These are phyloP conservation scores for Aphelenchoides fujianensis DNA, from an alignment of 1,140 invertebrate species.

Conservation along the genomic window DNA sequence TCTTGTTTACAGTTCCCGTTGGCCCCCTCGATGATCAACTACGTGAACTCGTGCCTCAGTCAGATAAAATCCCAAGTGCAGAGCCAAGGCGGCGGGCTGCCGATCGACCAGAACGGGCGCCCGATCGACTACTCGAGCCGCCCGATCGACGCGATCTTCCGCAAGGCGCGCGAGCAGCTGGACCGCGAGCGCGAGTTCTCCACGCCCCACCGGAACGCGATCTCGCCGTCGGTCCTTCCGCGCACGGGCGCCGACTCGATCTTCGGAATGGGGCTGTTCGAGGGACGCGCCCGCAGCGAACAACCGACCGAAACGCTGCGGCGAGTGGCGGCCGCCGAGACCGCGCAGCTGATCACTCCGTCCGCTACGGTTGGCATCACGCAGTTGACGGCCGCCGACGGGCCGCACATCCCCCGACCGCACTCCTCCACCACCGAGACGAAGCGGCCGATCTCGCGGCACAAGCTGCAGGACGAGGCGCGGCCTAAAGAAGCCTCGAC, in stretches of 20 bases:
- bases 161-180: constrained; percentile 45
- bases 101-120: constrained; percentile 42
- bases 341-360: neutral
- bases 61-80: constrained; percentile 44
- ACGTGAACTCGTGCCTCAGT: constrained; percentile 46
- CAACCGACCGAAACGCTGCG: neutral
- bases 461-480: no score
- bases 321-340: neutral
- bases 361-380: neutral
- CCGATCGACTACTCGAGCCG: constrained; percentile 51
- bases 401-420: neutral
- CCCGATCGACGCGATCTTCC: constrained; percentile 49
- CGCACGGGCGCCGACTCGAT: neutral
- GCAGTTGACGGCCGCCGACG: neutral
- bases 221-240: neutral
- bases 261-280: neutral
- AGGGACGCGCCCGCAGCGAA: neutral
- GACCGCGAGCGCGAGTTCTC: neutral
- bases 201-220: neutral
- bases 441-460: no score
- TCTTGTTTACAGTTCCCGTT: constrained; percentile 1
- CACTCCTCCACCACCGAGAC: neutral
- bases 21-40: constrained; percentile 20
- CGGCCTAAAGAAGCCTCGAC: neutral
- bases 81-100: constrained; percentile 38